Conservation (phyloP, 2,888 invertebrate species). For the Drosophila silvestris region DNA sequence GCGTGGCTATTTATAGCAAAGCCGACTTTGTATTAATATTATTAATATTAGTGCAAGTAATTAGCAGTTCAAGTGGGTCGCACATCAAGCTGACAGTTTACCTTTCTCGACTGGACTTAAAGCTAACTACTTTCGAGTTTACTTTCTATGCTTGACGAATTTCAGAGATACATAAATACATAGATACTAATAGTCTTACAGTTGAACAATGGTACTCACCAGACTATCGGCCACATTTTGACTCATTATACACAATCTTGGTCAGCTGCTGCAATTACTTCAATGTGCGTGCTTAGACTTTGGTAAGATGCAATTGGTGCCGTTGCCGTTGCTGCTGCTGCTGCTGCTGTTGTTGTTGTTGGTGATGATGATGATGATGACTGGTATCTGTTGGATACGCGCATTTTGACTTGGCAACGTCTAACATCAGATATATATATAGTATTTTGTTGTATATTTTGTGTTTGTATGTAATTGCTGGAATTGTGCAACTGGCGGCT, state of each 20-base stretch:
- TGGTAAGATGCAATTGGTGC: conserved; percentile 69
- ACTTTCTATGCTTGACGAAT: conserved; percentile 57
- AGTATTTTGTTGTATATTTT: conserved; percentile 18
- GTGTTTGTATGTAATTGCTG: conserved; percentile 4
- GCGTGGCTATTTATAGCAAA: conserved; percentile 33
- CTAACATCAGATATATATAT: conserved; percentile 43
- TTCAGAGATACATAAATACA: conserved; percentile 3
- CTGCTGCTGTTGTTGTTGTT: conserved; percentile 35
- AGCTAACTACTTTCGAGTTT: conserved; percentile 57
- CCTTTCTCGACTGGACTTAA: conserved; percentile 15
- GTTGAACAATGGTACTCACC: conserved; percentile 75
- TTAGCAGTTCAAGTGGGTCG: conserved; percentile 47
- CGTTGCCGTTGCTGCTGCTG: conserved; percentile 7
- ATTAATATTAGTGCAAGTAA: conserved; percentile 27
- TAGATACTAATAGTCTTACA: background rate
- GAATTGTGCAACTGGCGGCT: conserved; percentile 63
- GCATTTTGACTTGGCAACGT: conserved; percentile 68
- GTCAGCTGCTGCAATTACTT: conserved; percentile 73
- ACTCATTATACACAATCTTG: conserved; percentile 80
- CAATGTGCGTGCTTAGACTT: conserved; percentile 72
- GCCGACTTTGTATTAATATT: conserved; percentile 27
- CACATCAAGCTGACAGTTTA: conserved; percentile 2
- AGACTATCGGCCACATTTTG: conserved; percentile 86
- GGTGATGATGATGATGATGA: conserved; percentile 51
- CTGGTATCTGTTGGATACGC: conserved; percentile 69